These are phyloP conservation scores for Tiliacea citrago DNA, from an alignment of 2,888 invertebrate genomes.

Conservation along the genomic window DNA sequence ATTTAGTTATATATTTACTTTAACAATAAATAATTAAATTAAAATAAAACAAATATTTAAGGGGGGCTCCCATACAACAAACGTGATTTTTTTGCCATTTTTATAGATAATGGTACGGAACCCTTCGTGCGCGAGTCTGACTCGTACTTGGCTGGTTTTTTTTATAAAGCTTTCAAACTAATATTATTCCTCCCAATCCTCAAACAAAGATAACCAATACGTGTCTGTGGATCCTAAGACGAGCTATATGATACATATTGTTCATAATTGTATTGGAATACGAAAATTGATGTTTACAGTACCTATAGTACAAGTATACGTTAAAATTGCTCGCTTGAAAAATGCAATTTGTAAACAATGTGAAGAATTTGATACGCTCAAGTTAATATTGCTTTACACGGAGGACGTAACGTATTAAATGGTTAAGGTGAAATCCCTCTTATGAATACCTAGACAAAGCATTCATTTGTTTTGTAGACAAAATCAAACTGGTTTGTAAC, in stretches of 20 bases:
- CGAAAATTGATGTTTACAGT: slow-evolving; percentile 47
- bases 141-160: not conserved
- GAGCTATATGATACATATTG: slow-evolving; percentile 4
- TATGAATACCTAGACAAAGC: not conserved
- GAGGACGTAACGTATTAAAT: not conserved
- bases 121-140: too few species aligned
- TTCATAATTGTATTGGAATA: slow-evolving; percentile 51
- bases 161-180: not conserved
- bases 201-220: not conserved
- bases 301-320: slow-evolving; percentile 28
- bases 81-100: too few species aligned
- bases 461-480: not conserved
- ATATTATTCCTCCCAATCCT: not conserved
- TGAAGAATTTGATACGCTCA: slow-evolving; percentile 25
- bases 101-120: too few species aligned
- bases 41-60: too few species aligned
- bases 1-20: too few species aligned
- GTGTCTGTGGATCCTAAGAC: not conserved
- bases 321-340: slow-evolving; percentile 36
- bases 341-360: slow-evolving; percentile 54
- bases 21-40: too few species aligned
- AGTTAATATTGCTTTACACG: slow-evolving; percentile 25
- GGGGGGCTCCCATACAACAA: too few species aligned
- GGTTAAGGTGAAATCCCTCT: too few species aligned
- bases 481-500: too few species aligned